Conservation (phyloP, 2,113 vertebrate species). For the Aptenodytes forsteri region DNA sequence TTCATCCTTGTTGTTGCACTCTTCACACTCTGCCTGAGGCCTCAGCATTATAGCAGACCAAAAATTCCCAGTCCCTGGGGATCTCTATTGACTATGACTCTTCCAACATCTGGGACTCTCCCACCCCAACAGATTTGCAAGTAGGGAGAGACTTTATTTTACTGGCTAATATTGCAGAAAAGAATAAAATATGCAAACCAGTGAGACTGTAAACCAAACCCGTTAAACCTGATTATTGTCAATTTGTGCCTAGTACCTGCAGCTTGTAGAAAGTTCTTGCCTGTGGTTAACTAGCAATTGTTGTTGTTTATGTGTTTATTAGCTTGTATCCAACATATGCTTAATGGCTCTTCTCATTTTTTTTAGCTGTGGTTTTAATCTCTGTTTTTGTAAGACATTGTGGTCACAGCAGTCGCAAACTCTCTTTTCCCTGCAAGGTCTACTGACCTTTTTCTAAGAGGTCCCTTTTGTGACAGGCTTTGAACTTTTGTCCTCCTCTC, state of each 20-base stretch:
- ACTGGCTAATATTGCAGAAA: neutral
- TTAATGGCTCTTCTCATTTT: neutral
- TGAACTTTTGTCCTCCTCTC: neutral
- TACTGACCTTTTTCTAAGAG: neutral
- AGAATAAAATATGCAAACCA: neutral
- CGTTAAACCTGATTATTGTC: constrained; percentile 41
- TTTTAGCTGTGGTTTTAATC: neutral
- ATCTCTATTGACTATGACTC: neutral
- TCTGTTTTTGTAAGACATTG: neutral
- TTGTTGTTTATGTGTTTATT: constrained; percentile 34
- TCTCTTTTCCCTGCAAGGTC: neutral
- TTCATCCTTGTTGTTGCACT: neutral
- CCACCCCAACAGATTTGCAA: neutral
- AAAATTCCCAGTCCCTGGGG: neutral
- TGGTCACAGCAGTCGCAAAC: neutral
- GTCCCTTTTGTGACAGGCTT: neutral
- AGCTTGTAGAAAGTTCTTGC: neutral
- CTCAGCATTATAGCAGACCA: neutral
- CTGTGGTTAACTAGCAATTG: constrained; percentile 28
- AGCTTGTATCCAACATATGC: neutral
- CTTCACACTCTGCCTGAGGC: neutral
- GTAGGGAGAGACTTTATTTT: neutral
- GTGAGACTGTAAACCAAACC: constrained; percentile 11
- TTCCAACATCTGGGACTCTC: neutral
- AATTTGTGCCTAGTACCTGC: constrained; percentile 36